Conservation (phyloP, 2,113 vertebrate species). For the Crotalus tigris region DNA sequence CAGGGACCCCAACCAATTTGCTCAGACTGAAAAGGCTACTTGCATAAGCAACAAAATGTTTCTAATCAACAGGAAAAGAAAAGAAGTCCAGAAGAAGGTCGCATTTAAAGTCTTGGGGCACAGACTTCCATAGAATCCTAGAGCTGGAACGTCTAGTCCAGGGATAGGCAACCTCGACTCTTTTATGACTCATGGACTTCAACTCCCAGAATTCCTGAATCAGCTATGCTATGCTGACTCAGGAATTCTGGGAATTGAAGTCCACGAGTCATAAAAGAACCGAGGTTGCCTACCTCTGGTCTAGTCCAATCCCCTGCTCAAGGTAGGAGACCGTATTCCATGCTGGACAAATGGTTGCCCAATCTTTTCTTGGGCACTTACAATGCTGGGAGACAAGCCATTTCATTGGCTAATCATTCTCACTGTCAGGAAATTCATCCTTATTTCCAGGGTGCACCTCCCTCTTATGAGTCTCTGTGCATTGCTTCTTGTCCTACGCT, state of each 20-base stretch:
- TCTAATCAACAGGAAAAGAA: background rate
- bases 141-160: background rate
- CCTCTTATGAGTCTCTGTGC: background rate
- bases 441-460: background rate
- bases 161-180: too few species aligned
- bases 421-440: background rate
- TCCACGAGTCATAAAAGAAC: too few species aligned
- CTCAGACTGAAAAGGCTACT: background rate
- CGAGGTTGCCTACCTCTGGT: too few species aligned
- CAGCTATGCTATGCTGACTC: too few species aligned
- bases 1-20: background rate
- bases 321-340: background rate
- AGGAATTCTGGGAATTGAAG: too few species aligned
- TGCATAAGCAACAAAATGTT: background rate
- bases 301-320: background rate
- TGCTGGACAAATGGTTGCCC: background rate
- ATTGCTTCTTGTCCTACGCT: background rate
- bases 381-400: background rate
- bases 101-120: background rate
- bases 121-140: background rate
- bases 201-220: too few species aligned
- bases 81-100: background rate
- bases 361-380: background rate
- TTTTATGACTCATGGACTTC: too few species aligned
- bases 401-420: background rate